Evolutionary conservation across 2,888 invertebrate genomes (phyloP).

Genomic region (Thymelicus sylvestris): DNA sequence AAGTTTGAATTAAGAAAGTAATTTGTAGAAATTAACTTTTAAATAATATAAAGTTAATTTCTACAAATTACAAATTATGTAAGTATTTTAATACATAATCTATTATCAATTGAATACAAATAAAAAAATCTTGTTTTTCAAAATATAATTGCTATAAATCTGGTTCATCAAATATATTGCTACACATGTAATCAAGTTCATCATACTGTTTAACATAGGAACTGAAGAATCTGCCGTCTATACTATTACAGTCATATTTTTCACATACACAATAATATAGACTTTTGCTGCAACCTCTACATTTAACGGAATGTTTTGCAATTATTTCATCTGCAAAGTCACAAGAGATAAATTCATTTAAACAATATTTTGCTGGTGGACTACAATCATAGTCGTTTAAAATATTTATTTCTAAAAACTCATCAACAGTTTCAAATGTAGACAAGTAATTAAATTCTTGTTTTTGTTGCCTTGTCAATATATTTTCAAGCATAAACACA

Average conservation of each 20-base stretch:
- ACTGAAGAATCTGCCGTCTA: slow-evolving; percentile 68
- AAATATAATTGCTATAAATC: slow-evolving; percentile 31
- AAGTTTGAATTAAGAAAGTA: no score
- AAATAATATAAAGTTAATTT: no score
- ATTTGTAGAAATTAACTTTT: no score
- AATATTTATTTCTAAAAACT: slow-evolving; percentile 87
- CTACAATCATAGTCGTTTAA: slow-evolving; percentile 63
- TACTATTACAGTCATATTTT: slow-evolving; percentile 62
- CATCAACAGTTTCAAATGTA: slow-evolving; percentile 87
- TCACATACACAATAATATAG: slow-evolving; percentile 67
- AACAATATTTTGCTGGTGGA: slow-evolving; percentile 47
- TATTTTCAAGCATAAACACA: slow-evolving; percentile 96
- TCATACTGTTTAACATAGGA: slow-evolving; percentile 64
- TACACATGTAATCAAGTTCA: slow-evolving; percentile 71
- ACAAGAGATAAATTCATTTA: slow-evolving; percentile 67
- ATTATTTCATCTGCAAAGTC: slow-evolving; percentile 71
- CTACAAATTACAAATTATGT: no score
- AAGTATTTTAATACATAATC: no score
- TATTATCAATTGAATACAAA: no score
- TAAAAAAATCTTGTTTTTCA: no score
- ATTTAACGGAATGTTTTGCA: slow-evolving; percentile 72
- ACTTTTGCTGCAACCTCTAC: slow-evolving; percentile 72
- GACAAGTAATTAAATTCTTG: slow-evolving; percentile 91
- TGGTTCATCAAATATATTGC: slow-evolving; percentile 69
- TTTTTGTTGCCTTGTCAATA: slow-evolving; percentile 89